Conservation (phyloP, 2,888 invertebrate species). For the Hirtodrosophila cameraria region DNA sequence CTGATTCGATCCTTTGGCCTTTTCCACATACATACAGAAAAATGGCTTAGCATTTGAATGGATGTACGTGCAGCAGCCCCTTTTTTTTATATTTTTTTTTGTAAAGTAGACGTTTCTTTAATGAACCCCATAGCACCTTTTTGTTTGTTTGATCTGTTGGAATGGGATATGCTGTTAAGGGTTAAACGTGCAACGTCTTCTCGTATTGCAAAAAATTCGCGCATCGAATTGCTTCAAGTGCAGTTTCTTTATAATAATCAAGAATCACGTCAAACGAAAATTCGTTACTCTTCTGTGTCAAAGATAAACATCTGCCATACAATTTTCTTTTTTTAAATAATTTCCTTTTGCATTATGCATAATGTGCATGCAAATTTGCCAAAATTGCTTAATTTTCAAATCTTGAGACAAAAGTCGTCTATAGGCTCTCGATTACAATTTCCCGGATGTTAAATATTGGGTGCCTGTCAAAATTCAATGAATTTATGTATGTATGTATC, state of each 20-base stretch:
- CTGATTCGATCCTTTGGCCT: slow-evolving; percentile 44
- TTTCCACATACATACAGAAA: too few species aligned
- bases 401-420: slow-evolving; percentile 9
- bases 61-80: slow-evolving; percentile 69
- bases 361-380: slow-evolving; percentile 76
- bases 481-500: slow-evolving; percentile 60
- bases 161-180: slow-evolving; percentile 53
- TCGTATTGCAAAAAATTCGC: slow-evolving; percentile 71
- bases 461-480: slow-evolving; percentile 73
- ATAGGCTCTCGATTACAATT: slow-evolving; percentile 67
- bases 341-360: slow-evolving; percentile 57
- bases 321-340: not conserved
- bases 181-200: slow-evolving; percentile 59
- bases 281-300: slow-evolving; percentile 20
- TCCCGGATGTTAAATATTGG: slow-evolving; percentile 76
- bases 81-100: slow-evolving; percentile 34
- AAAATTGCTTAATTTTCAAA: slow-evolving; percentile 70
- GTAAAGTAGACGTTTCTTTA: slow-evolving; percentile 44
- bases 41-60: slow-evolving; percentile 50
- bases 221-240: slow-evolving; percentile 69
- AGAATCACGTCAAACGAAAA: slow-evolving; percentile 8
- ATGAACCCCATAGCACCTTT: slow-evolving; percentile 55
- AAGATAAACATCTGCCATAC: slow-evolving; percentile 50
- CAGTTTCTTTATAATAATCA: slow-evolving; percentile 25
- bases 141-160: slow-evolving; percentile 17